A percentile compares a stretch with the other conserved stretches of the same genome.
These are phyloP conservation scores for Oryzias sinensis DNA, from an alignment of 2,797 vertebrate species.

Conservation along the genomic window DNA sequence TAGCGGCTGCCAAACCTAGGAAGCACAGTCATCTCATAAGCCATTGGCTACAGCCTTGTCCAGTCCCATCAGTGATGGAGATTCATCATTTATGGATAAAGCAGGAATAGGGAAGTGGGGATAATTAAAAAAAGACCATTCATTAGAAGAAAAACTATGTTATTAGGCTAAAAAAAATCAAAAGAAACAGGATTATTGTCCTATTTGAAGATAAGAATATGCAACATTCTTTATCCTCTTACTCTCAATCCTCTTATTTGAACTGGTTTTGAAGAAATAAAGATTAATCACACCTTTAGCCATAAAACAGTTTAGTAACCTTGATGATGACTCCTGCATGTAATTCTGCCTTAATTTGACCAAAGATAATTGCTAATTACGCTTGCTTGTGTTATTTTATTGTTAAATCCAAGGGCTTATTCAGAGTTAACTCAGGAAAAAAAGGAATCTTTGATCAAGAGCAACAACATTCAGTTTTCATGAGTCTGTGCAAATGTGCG, in stretches of 20 bases:
- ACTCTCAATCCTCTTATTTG: constrained; percentile 48
- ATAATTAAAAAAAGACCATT: constrained; percentile 15
- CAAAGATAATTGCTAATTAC: constrained; percentile 62
- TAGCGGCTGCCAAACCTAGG: constrained; percentile 48
- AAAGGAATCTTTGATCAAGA: constrained; percentile 58
- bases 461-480: constrained; percentile 43
- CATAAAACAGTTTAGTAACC: constrained; percentile 40
- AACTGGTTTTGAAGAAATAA: constrained; percentile 18
- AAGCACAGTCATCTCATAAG: constrained; percentile 23
- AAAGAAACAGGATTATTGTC: constrained; percentile 33
- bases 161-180: constrained; percentile 24
- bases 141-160: constrained; percentile 11
- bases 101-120: constrained; percentile 18
- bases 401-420: constrained; percentile 61
- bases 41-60: constrained; percentile 23
- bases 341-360: constrained; percentile 55
- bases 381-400: constrained; percentile 49
- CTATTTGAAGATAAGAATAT: constrained; percentile 22
- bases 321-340: constrained; percentile 41
- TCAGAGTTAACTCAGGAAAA: constrained; percentile 49
- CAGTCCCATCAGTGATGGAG: constrained; percentile 3
- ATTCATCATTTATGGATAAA: constrained; percentile 34
- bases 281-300: constrained; percentile 47
- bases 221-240: constrained; percentile 28
- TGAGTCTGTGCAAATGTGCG: constrained; percentile 7